phyloP scores from a whole-genome alignment of 1,140 invertebrate species.

The Apis mellifera region Amel_HAv3.1 CM009939.2:7771501-7772000 shows the following conservation, averaged over 20 bases:
- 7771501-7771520: not conserved
- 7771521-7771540: conserved; percentile 57
- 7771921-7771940: not conserved
- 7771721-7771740: conserved; percentile 75
- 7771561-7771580: conserved; percentile 78
- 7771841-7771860: conserved; percentile 77
- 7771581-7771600: conserved; percentile 77
- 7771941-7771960: not conserved
- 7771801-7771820: conserved; percentile 79
- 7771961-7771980: too few species aligned
- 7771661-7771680: conserved; percentile 79
- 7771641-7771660: conserved; percentile 68
- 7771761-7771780: conserved; percentile 78
- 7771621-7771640: conserved; percentile 73
- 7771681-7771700: conserved; percentile 74
- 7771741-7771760: conserved; percentile 72
- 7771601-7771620: conserved; percentile 76
- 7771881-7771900: not conserved
- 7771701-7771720: conserved; percentile 75
- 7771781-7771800: conserved; percentile 81
- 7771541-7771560: conserved; percentile 81
- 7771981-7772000: too few species aligned
- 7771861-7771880: conserved; percentile 70
- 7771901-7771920: not conserved
- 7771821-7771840: conserved; percentile 80